Percentiles rank a stretch among this genome's conserved stretches.
phyloP scores from a whole-genome alignment of 2,888 invertebrate genomes.

The Toxonevra muliebris region DNA sequence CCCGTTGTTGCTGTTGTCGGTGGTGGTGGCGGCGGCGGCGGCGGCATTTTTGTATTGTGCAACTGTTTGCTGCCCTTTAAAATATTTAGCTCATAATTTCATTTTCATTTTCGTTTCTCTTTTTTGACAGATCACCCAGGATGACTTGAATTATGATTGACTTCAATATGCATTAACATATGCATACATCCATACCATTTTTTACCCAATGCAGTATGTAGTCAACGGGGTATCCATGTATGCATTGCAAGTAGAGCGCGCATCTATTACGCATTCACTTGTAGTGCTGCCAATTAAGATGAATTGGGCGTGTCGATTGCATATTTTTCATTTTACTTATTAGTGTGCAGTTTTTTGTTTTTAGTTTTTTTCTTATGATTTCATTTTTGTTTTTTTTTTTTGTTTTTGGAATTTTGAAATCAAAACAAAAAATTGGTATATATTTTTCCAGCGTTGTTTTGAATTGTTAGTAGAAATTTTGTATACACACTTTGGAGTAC shows the following conservation, averaged over 20 bases:
- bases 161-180: not conserved
- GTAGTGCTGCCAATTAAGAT: constrained; percentile 37
- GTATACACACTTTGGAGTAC: too few relatives aligned
- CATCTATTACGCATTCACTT: constrained; percentile 34
- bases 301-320: constrained; percentile 35
- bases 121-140: constrained; percentile 49
- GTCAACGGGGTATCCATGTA: not conserved
- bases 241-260: constrained; percentile 15
- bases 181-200: too few relatives aligned
- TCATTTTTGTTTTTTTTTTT: constrained; percentile 14
- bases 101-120: constrained; percentile 6
- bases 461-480: too few relatives aligned
- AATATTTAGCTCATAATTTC: not conserved
- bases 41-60: constrained; percentile 32
- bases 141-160: constrained; percentile 41
- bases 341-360: constrained; percentile 31
- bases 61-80: not conserved
- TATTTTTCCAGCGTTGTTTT: too few relatives aligned
- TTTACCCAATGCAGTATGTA: not conserved
- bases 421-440: too few relatives aligned
- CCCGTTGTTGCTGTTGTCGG: constrained; percentile 14
- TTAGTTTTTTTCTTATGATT: constrained; percentile 32
- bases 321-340: constrained; percentile 38
- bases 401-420: not conserved
- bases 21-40: constrained; percentile 6